Evolutionary conservation across 2,113 vertebrate species (phyloP), one percentile per base, ranked within the genome.

Genomic region (Solea senegalensis): DNA sequence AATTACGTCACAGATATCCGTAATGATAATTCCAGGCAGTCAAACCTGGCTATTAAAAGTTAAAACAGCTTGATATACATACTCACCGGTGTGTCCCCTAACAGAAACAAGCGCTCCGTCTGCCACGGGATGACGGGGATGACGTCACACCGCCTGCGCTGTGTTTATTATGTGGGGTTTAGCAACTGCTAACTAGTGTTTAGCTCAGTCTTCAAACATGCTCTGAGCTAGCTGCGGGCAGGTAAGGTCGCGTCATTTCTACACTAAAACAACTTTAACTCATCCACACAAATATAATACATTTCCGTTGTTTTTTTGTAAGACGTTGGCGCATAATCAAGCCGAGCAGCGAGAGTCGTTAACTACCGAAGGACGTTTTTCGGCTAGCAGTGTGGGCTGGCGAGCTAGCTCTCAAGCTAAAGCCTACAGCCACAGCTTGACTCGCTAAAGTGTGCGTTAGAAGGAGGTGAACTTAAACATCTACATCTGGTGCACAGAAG

Each of bases 291-390:
- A 12, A 49, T 12, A 14, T 49, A 5, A 9, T 43, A 9, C 6
- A 43, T 8, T 14, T 15, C 16, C 7, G 15, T 21, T 52, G 16
- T 7, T 48, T 14, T 48, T 13, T 13, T 48, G 11, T 13, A 49
- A 59, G 65, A 21, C 13, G 13, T 44, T 27, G 7, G 70, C 8
- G 55, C 52, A 46, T 7, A 54, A 75, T 73, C 21, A 40, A 13
- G 39, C 4, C 43, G 56, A 68, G 54, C 59, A 0, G 7, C 0
- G 13, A 13, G 26, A 56, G 26, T 40, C 27, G 69, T 45, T 56
- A 80, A 76, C 71, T 62, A 14, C 16, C 88, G 84, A 89, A 90
- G 90, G 88, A 92, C 85, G 88, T 63, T 78, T 65, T 11, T 60
- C 28, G 48, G 73, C 62, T 71, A 88, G 63, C 56, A 56, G 9